phyloP scores from a whole-genome alignment of 1,140 invertebrate species.

The Brachionus plicatilis region DNA sequence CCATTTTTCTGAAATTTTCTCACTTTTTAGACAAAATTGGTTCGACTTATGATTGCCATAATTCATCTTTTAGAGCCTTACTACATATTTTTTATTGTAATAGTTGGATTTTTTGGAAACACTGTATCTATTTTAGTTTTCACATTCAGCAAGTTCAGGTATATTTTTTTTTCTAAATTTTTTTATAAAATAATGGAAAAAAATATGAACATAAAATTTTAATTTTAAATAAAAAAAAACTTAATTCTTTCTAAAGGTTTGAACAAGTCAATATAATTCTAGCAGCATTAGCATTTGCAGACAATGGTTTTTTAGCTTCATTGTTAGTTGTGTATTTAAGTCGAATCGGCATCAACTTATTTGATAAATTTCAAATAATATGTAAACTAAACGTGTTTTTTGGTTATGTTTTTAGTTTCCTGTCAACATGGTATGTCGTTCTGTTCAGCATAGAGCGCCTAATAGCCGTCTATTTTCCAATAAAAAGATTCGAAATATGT shows the following conservation, averaged over 20 bases:
- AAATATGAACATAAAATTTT: neutral
- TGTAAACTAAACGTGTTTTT: conserved; percentile 50
- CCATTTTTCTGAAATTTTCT: neutral
- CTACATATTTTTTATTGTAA: neutral
- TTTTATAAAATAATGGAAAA: neutral
- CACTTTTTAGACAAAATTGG: neutral
- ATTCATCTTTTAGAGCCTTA: conserved; percentile 11
- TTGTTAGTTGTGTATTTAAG: conserved; percentile 59
- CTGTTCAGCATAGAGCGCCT: conserved; percentile 54
- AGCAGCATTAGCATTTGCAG: conserved; percentile 58
- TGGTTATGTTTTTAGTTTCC: conserved; percentile 51
- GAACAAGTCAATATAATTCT: conserved; percentile 60
- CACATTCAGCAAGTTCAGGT: neutral
- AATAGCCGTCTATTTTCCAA: conserved; percentile 49
- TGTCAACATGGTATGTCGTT: conserved; percentile 54
- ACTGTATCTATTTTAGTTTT: neutral
- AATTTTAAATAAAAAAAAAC: neutral
- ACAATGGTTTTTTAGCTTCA: conserved; percentile 57
- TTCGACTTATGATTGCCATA: neutral
- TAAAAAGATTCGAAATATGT: conserved; percentile 47
- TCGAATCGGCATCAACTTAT: conserved; percentile 54
- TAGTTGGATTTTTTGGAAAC: conserved; percentile 12
- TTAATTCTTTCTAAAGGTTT: conserved; percentile 50
- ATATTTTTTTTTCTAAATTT: neutral
- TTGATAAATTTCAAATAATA: conserved; percentile 41